Conservation (phyloP, 2,797 vertebrate species). For the Chloroceryle inda region DNA sequence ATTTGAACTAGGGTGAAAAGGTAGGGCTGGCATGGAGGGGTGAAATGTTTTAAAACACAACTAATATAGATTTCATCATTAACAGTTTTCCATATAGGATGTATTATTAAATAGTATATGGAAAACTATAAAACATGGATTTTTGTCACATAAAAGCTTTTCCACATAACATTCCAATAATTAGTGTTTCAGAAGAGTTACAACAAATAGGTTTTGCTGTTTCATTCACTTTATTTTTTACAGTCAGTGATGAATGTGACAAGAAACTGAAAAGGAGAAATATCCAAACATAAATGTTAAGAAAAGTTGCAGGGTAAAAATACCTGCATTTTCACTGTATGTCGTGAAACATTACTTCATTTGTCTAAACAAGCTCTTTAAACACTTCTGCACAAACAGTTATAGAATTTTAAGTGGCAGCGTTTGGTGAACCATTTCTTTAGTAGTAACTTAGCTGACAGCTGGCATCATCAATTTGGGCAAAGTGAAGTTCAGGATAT, state of each 20-base stretch:
- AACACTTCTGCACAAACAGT: neutral
- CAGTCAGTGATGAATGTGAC: neutral
- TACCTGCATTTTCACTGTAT: neutral
- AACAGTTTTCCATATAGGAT: neutral
- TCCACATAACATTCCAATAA: neutral
- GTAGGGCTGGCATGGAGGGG: neutral
- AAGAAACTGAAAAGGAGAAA: neutral
- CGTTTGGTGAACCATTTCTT: neutral
- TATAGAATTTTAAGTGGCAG: neutral
- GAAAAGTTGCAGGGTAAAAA: neutral
- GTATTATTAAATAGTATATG: neutral
- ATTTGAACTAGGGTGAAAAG: neutral
- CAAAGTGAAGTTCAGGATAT: neutral
- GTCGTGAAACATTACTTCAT: neutral
- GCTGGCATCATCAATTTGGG: neutral
- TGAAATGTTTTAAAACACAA: neutral
- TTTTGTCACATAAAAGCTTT: neutral
- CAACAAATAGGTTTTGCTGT: neutral
- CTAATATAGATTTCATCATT: neutral
- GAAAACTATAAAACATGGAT: accelerated
- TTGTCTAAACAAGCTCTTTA: neutral
- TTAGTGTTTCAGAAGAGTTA: neutral
- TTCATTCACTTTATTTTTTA: neutral
- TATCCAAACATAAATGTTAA: neutral
- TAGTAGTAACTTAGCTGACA: neutral